These are phyloP conservation scores for Philhelius pedissequus DNA, from an alignment of 2,888 invertebrate genomes.

Conservation along the genomic window DNA sequence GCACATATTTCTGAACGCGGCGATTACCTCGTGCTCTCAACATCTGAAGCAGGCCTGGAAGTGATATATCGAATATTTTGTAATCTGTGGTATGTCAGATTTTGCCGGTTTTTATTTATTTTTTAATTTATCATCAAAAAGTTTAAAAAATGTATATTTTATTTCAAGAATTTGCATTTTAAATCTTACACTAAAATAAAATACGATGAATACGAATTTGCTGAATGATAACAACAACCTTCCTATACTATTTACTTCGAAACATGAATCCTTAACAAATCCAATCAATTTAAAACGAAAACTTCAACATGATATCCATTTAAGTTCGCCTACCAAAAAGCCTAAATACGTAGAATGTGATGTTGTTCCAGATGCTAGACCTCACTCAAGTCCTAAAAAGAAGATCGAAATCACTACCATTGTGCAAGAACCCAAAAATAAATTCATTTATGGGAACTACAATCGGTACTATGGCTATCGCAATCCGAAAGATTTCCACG, in stretches of 20 bases:
- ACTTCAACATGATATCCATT: neutral
- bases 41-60: no score
- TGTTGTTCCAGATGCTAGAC: neutral
- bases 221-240: constrained; percentile 30
- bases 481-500: constrained; percentile 83
- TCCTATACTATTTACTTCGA: neutral
- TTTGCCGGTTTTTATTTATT: no score
- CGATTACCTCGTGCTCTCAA: no score
- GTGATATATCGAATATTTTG: no score
- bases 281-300: constrained; percentile 24
- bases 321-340: neutral
- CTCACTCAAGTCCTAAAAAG: constrained; percentile 38
- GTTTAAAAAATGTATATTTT: no score
- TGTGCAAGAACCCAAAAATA: constrained; percentile 61
- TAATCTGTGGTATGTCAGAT: no score
- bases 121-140: no score
- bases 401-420: neutral
- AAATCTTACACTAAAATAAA: no score
- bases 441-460: constrained; percentile 77
- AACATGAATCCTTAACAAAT: neutral
- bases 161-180: no score
- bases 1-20: no score
- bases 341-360: neutral
- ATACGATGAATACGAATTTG: no score
- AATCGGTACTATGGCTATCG: constrained; percentile 90